Base-by-base conservation (phyloP, 1,140 invertebrate genomes). In the Drosophila sproati region DNA sequence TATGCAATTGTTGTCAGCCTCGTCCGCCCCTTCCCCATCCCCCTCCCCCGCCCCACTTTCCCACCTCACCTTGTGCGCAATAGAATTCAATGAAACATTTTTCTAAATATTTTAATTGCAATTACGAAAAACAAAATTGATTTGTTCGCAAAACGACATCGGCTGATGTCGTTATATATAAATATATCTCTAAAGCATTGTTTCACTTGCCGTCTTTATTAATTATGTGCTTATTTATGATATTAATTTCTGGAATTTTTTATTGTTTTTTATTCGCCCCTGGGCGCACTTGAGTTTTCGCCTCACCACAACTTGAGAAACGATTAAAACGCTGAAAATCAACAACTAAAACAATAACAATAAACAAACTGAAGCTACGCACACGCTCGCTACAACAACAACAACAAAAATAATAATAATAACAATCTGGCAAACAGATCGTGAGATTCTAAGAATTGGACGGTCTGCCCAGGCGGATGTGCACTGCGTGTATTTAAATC, bases 341-440 rank as follows among this genome's bases (percentile, higher is more conserved):
- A 45, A 59, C 55, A 47, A 43, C 54, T 51, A 59, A 59, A 73
- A 54, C 70, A 68, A 68, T 43, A 73, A 68, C 39, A 73, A 73
- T 28, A 41, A 45, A 20, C 6, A 64, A 60, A 56, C 31, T 45
- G 5, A 60, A 59, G 47, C 47, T 52, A n/a, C 12, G 52, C 63
- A 45, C 69, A 50, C 52, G 62, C 55, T 60, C 6, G 10, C 54
- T 7, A 20, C 61, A 45, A 28, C 55, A 60, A n/a, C 52, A 67
- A 31, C 5, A 51, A 50, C 10, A 61, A 34, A 43, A 73, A 28
- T n/a, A 39, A 56, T 55, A 64, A 57, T 56, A 72, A 39, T 35
- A 59, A 66, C 63, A 73, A 73, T 60, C 55, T 73, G 54, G 71
- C 56, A 73, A 73, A 73, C 47, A 68, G 71, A 73, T 73, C 71